Percentiles rank a stretch among this genome's conserved stretches.
Conservation (phyloP, 1,140 invertebrate genomes). For the Drosophila murphyi region DNA sequence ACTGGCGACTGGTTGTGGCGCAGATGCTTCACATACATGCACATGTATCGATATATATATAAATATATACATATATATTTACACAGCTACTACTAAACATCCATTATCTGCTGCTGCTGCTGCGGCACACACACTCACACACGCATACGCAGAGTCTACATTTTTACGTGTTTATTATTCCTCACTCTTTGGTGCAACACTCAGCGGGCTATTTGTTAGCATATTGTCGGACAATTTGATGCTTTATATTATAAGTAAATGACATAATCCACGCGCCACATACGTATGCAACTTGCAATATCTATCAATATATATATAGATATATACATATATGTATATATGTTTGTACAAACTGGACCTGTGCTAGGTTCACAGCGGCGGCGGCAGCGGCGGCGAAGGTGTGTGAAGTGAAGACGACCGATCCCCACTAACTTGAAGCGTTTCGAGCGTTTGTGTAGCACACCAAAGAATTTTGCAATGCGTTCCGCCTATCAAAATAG, state of each 20-base stretch:
- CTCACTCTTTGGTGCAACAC: constrained; percentile 69
- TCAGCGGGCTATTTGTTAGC: constrained; percentile 60
- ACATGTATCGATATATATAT: constrained; percentile 27
- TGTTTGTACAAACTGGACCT: constrained; percentile 65
- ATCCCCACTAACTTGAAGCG: constrained; percentile 38
- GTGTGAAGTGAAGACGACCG: constrained; percentile 40
- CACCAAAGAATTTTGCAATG: constrained; percentile 17
- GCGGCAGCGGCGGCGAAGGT: constrained; percentile 17
- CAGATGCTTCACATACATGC: constrained; percentile 54
- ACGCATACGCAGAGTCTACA: constrained; percentile 69
- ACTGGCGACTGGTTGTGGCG: constrained; percentile 37
- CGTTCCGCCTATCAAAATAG: constrained; percentile 28
- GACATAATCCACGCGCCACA: constrained; percentile 77
- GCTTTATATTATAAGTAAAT: constrained; percentile 77
- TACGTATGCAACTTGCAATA: constrained; percentile 70
- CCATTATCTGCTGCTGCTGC: constrained; percentile 65
- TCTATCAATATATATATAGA: constrained; percentile 27
- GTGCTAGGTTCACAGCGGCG: constrained; percentile 46
- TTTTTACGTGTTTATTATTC: constrained; percentile 74
- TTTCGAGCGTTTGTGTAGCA: constrained; percentile 18
- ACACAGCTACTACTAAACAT: constrained; percentile 58
- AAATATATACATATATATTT: constrained; percentile 46
- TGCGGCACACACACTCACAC: constrained; percentile 42
- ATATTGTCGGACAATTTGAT: constrained; percentile 53
- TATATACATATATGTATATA: constrained; percentile 35